A percentile compares a stretch with the other conserved stretches of the same genome.
Evolutionary conservation across 2,113 vertebrate genomes (phyloP).

Genomic region (Bos javanicus): DNA sequence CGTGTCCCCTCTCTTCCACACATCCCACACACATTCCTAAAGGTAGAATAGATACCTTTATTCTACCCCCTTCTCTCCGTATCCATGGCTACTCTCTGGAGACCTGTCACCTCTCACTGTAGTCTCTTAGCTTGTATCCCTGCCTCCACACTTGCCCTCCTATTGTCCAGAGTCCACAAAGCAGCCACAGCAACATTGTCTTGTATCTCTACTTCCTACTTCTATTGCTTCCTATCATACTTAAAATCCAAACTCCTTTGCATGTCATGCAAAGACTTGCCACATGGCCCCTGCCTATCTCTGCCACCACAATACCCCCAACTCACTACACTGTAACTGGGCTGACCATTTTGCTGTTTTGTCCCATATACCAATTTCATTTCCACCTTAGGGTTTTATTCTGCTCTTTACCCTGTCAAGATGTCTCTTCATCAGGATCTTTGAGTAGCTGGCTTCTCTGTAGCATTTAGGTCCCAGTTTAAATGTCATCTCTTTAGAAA

Average conservation of each 20-base stretch:
- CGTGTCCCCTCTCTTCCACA: not conserved
- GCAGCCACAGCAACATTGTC: not conserved
- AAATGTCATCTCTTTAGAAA: not conserved
- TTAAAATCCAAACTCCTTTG: not conserved
- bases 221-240: not conserved
- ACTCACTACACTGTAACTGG: no score
- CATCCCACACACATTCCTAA: no score
- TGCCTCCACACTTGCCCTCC: not conserved
- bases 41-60: no score
- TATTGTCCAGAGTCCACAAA: not conserved
- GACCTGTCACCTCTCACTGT: not conserved
- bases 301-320: rapidly evolving
- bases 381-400: not conserved
- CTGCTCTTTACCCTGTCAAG: not conserved
- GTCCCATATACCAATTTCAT: not conserved
- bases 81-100: not conserved
- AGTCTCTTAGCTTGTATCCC: not conserved
- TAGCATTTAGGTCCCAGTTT: not conserved
- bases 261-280: not conserved
- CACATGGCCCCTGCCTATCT: not conserved
- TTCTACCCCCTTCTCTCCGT: not conserved
- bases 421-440: not conserved
- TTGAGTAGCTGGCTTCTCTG: not conserved
- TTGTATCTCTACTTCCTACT: not conserved
- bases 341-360: not conserved